Conservation (phyloP, 2,888 invertebrate species). For the Lochmaea crataegi region DNA sequence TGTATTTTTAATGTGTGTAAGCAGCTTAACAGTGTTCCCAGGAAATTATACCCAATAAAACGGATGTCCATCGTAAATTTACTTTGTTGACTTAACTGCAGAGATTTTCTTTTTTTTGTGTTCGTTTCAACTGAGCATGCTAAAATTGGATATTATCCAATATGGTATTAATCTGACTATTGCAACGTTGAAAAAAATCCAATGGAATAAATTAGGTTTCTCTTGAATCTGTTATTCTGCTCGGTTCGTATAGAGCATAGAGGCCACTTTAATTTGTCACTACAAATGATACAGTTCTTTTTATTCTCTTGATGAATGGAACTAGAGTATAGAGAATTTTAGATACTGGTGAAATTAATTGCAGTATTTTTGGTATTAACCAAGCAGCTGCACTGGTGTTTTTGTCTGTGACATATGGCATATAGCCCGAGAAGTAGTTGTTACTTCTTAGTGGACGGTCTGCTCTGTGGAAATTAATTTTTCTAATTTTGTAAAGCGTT, state of each 20-base stretch:
- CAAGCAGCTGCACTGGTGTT: too few species aligned
- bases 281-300: too few species aligned
- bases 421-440: too few species aligned
- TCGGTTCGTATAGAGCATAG: neutral
- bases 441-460: too few species aligned
- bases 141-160: neutral
- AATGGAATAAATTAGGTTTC: neutral
- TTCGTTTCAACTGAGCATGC: neutral
- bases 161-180: neutral
- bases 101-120: neutral
- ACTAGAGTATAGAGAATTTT: too few species aligned
- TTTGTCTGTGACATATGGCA: too few species aligned
- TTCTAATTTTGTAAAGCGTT: too few species aligned
- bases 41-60: neutral
- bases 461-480: too few species aligned
- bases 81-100: neutral
- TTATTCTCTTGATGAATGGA: too few species aligned
- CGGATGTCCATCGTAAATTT: conserved; percentile 2
- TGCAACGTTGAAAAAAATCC: neutral
- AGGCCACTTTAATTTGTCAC: neutral
- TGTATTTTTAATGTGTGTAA: neutral
- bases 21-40: neutral
- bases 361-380: too few species aligned
- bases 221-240: neutral
- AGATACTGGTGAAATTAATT: too few species aligned